A percentile compares a stretch with the other conserved stretches of the same genome.
phyloP scores from a whole-genome alignment of 1,140 invertebrate genomes.

The Eriosoma lanigerum region DNA sequence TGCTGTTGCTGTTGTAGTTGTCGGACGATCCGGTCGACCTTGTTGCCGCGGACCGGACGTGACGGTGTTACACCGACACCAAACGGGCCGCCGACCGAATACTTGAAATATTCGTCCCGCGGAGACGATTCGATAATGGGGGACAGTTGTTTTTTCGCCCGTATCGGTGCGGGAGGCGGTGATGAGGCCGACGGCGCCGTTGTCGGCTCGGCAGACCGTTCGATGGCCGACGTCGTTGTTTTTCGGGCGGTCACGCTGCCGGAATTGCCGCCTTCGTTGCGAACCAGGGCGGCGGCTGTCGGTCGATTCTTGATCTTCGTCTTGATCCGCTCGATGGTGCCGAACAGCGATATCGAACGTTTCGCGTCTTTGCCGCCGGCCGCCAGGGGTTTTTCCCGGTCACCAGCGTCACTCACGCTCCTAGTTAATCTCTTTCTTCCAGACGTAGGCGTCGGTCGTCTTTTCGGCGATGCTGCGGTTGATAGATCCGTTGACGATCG shows the following conservation, averaged over 20 bases:
- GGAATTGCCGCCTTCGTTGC: not conserved
- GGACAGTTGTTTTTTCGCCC: slow-evolving; percentile 68
- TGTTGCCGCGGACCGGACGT: slow-evolving; percentile 48
- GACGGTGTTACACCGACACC: slow-evolving; percentile 55
- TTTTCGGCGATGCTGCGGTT: slow-evolving; percentile 57
- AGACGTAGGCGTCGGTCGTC: slow-evolving; percentile 55
- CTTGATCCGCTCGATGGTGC: slow-evolving; percentile 52
- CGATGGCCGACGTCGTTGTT: not conserved
- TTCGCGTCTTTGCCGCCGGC: slow-evolving; percentile 42
- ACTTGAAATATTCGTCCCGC: slow-evolving; percentile 69
- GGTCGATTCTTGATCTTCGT: slow-evolving; percentile 31
- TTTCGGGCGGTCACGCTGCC: too few species aligned
- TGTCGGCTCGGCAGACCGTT: slow-evolving; percentile 6
- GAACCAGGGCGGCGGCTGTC: not conserved
- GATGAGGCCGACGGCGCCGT: not conserved
- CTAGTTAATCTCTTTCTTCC: slow-evolving; percentile 53
- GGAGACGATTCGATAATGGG: slow-evolving; percentile 73
- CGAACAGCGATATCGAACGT: slow-evolving; percentile 50
- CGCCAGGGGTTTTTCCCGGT: slow-evolving; percentile 57
- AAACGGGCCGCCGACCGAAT: slow-evolving; percentile 49
- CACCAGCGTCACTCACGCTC: slow-evolving; percentile 59
- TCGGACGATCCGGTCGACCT: slow-evolving; percentile 57
- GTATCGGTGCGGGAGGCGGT: slow-evolving; percentile 48
- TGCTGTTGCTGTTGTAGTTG: slow-evolving; percentile 14
- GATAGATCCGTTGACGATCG: slow-evolving; percentile 18